Percentiles rank a stretch among this genome's conserved stretches.
Evolutionary conservation across 2,888 invertebrate species (phyloP).

Genomic region (Tipula vernalis): DNA sequence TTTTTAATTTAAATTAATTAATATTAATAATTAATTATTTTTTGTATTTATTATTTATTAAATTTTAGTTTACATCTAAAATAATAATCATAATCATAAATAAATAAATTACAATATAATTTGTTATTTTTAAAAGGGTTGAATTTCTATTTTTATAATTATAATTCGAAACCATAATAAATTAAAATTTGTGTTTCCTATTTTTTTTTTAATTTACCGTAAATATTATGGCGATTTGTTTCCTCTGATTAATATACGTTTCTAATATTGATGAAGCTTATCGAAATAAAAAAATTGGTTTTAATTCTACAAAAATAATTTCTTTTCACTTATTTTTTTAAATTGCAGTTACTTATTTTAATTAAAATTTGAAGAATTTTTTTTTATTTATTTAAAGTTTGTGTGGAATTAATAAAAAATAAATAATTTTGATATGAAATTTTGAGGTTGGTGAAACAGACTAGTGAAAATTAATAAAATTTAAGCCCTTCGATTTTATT

Average conservation of each 20-base stretch:
- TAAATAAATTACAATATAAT: not conserved
- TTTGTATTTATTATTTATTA: not conserved
- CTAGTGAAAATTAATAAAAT: not conserved
- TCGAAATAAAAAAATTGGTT: not conserved
- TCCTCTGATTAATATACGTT: not conserved
- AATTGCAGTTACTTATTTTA: not conserved
- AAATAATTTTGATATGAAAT: not conserved
- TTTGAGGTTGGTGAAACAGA: not conserved
- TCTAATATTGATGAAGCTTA: not conserved
- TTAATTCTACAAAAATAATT: not conserved
- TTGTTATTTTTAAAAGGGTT: not conserved
- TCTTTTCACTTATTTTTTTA: not conserved
- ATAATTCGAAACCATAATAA: not conserved
- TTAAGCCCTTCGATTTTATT: not conserved
- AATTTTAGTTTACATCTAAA: conserved; percentile 7
- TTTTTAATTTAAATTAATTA: not conserved
- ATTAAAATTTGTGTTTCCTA: not conserved
- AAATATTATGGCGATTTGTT: not conserved
- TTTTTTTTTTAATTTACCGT: not conserved
- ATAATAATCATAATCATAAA: not conserved
- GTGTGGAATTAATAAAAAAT: not conserved
- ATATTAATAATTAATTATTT: conserved; percentile 5
- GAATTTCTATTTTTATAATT: not conserved
- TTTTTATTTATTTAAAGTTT: not conserved
- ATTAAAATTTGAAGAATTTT: not conserved